Evolutionary conservation across 2,113 vertebrate species (phyloP).

Genomic region (Sturnira hondurensis): DNA sequence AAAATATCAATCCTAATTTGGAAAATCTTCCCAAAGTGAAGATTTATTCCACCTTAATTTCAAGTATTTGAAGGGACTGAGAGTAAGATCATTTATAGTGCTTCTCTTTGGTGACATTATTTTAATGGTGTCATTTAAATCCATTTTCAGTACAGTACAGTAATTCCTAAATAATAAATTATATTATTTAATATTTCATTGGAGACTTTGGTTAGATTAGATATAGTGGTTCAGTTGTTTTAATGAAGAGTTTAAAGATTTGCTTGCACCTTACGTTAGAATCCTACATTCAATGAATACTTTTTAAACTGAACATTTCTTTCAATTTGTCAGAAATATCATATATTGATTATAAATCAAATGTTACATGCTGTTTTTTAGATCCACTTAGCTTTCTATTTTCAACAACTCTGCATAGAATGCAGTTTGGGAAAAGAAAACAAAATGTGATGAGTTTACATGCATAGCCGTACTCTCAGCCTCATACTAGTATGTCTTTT

Average conservation of each 20-base stretch:
- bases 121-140: constrained; percentile 70
- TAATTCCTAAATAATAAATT: constrained; percentile 68
- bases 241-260: constrained; percentile 48
- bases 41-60: constrained; percentile 54
- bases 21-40: constrained; percentile 32
- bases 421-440: not conserved
- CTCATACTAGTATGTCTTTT: constrained; percentile 8
- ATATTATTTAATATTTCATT: constrained; percentile 67
- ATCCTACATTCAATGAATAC: not conserved
- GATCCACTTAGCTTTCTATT: not conserved
- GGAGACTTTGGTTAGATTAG: constrained; percentile 58
- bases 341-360: constrained; percentile 11
- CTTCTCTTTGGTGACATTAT: constrained; percentile 60
- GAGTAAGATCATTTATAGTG: constrained; percentile 46
- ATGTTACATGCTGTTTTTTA: not conserved
- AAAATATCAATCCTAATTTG: constrained; percentile 47
- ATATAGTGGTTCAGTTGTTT: constrained; percentile 18
- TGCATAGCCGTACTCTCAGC: not conserved
- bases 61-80: not conserved
- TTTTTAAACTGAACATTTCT: constrained; percentile 18
- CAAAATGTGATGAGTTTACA: not conserved
- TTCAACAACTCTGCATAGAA: not conserved
- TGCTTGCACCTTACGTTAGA: constrained; percentile 32
- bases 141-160: constrained; percentile 58
- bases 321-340: constrained; percentile 2